Conservation (phyloP, 2,888 invertebrate genomes). For the Listrodromus nycthemerus region DNA sequence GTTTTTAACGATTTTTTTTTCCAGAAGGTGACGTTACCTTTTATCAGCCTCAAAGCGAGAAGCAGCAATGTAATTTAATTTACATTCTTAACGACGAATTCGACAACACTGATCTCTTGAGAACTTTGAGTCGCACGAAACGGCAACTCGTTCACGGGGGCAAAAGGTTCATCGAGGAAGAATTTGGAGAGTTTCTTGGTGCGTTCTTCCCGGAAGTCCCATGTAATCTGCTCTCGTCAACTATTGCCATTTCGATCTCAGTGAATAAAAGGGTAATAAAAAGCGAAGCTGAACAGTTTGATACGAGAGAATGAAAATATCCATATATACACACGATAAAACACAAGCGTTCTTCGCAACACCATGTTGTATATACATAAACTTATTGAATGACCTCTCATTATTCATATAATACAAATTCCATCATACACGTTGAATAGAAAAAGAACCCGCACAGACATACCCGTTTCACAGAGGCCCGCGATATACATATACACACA, state of each 20-base stretch:
- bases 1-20: conserved; percentile 1
- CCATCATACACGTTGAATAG: conserved; percentile 54
- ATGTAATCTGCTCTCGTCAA: conserved; percentile 44
- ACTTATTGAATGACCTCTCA: conserved; percentile 40
- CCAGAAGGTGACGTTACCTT: conserved; percentile 47
- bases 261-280: conserved; percentile 63
- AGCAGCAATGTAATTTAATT: conserved; percentile 45
- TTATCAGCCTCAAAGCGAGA: conserved; percentile 40
- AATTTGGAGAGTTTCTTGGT: neutral
- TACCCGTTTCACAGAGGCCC: conserved; percentile 44
- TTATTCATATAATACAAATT: conserved; percentile 57
- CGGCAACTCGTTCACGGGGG: conserved; percentile 6
- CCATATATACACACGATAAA: neutral
- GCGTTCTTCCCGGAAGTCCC: conserved; percentile 39
- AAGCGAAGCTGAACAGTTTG: conserved; percentile 58
- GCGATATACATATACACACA: conserved; percentile 59
- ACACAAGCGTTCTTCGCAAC: conserved; percentile 29
- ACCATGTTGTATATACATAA: conserved; percentile 11
- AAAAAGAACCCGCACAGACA: conserved; percentile 60
- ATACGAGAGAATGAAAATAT: conserved; percentile 43
- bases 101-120: conserved; percentile 24
- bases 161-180: conserved; percentile 10
- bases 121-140: conserved; percentile 15
- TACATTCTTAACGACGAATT: conserved; percentile 47
- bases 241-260: conserved; percentile 49